A percentile compares a stretch with the other conserved stretches of the same genome.
Conservation (phyloP, 2,113 vertebrate genomes). For the Phoenicopterus ruber region DNA sequence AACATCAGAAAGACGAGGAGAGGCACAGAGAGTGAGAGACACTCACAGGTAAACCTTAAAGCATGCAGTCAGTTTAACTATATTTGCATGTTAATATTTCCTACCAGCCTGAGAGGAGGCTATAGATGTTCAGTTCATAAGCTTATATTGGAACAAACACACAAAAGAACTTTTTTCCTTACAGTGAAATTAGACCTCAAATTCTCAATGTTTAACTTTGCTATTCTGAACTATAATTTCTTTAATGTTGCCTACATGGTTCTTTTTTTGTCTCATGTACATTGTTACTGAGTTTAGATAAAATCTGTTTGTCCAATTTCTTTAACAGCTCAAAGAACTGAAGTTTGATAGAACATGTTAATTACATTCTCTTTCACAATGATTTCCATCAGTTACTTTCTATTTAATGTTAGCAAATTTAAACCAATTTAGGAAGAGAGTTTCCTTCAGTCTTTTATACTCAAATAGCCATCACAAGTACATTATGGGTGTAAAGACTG, state of each 20-base stretch:
- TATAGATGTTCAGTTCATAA: not conserved
- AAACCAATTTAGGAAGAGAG: not conserved
- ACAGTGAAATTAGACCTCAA: not conserved
- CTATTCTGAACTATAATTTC: not conserved
- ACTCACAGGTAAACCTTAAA: not conserved
- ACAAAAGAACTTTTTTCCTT: not conserved
- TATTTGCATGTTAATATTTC: not conserved
- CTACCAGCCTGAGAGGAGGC: not conserved
- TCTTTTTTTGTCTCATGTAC: not conserved
- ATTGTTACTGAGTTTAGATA: not conserved
- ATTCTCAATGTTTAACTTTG: not conserved
- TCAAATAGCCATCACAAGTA: not conserved
- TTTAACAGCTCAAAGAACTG: not conserved
- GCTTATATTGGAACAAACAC: not conserved
- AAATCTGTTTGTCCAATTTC: not conserved
- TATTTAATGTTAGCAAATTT: not conserved
- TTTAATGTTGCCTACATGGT: not conserved
- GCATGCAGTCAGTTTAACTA: not conserved
- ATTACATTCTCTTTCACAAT: not conserved
- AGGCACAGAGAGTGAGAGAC: not conserved
- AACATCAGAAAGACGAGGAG: not conserved
- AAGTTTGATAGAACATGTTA: not conserved
- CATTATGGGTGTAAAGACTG: not conserved
- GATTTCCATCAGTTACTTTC: not conserved
- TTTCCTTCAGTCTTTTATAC: not conserved